Percentiles rank a stretch among this genome's conserved stretches.
phyloP scores from a whole-genome alignment of 2,888 invertebrate species.

The Anoncus sp. region DNA sequence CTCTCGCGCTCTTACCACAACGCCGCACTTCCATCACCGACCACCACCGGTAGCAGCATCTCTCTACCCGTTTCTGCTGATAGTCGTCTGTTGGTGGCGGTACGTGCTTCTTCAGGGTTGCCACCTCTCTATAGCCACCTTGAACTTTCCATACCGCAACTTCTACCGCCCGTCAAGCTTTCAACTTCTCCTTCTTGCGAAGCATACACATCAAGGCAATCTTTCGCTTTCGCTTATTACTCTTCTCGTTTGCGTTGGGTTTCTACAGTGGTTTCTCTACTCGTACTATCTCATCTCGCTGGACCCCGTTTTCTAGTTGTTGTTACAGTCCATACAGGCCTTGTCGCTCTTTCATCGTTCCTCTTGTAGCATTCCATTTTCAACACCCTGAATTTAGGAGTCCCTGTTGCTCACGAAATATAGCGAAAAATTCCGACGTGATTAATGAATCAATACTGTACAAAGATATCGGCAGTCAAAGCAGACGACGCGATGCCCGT shows the following conservation, averaged over 20 bases:
- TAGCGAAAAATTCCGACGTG: conserved; percentile 75
- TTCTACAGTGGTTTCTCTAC: neutral
- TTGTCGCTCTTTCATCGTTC: conserved; percentile 24
- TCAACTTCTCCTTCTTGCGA: conserved; percentile 26
- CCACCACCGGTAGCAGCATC: conserved; percentile 61
- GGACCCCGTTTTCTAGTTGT: conserved; percentile 20
- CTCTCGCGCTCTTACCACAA: conserved; percentile 63
- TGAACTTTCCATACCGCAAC: conserved; percentile 70
- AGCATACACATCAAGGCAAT: conserved; percentile 19
- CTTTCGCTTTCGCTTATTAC: conserved; percentile 10
- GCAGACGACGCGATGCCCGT: conserved; percentile 30
- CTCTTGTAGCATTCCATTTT: conserved; percentile 13
- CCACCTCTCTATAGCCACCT: conserved; percentile 63
- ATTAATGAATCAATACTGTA: conserved; percentile 81
- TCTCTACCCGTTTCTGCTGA: conserved; percentile 30
- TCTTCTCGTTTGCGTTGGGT: conserved; percentile 8
- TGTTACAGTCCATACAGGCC: conserved; percentile 19
- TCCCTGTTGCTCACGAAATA: conserved; percentile 64
- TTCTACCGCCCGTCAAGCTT: conserved; percentile 55
- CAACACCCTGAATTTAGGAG: neutral
- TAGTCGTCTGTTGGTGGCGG: conserved; percentile 38
- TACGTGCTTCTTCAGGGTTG: conserved; percentile 42
- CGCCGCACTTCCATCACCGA: conserved; percentile 61
- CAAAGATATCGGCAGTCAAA: conserved; percentile 73
- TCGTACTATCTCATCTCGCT: conserved; percentile 27